A percentile compares a stretch with the other conserved stretches of the same genome.
phyloP scores from a whole-genome alignment of 2,113 vertebrate genomes.

The Microcebus tavaratra region DNA sequence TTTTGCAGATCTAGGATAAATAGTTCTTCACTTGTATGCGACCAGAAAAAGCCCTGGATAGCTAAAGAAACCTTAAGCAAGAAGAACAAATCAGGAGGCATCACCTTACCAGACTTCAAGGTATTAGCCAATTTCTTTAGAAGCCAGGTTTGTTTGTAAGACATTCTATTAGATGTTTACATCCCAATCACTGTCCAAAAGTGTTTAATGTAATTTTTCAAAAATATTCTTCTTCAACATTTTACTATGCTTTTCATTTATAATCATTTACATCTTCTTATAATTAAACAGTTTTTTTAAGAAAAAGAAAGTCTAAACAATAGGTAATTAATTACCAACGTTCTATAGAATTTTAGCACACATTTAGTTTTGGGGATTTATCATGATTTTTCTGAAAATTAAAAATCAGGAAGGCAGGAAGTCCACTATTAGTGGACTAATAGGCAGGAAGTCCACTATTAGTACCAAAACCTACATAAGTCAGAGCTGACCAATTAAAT shows the following conservation, averaged over 20 bases:
- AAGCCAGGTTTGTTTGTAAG: not conserved
- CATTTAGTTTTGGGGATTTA: not conserved
- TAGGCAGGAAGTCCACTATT: too few relatives aligned
- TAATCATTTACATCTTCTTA: not conserved
- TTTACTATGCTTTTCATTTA: not conserved
- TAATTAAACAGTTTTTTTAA: not conserved
- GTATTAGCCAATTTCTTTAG: not conserved
- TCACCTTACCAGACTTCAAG: too few relatives aligned
- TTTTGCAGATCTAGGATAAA: too few relatives aligned
- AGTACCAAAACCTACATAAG: not conserved
- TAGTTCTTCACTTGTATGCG: too few relatives aligned
- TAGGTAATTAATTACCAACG: too few relatives aligned
- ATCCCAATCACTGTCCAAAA: not conserved
- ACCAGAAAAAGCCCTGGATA: too few relatives aligned
- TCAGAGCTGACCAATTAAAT: not conserved
- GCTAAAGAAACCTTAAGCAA: too few relatives aligned
- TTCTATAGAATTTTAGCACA: not conserved
- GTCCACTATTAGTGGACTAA: rapidly evolving
- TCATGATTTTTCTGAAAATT: not conserved
- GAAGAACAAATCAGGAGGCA: too few relatives aligned
- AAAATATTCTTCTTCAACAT: not conserved
- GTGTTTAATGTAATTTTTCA: not conserved
- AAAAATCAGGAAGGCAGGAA: not conserved
- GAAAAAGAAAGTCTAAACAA: not conserved
- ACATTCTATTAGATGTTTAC: not conserved